Conservation (phyloP, 1,140 invertebrate species). For the Phymastichus coffea region DNA sequence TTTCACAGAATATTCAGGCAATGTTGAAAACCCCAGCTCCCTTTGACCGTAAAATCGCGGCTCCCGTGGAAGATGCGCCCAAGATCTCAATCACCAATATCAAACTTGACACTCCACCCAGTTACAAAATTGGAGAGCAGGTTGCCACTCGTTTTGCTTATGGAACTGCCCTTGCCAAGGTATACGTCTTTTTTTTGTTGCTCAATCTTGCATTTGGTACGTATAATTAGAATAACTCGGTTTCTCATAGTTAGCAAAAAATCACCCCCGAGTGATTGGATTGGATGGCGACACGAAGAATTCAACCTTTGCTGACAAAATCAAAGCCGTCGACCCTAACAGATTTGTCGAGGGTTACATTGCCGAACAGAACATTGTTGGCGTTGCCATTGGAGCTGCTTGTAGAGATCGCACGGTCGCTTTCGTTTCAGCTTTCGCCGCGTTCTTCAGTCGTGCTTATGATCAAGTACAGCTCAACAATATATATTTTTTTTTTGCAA, state of each 20-base stretch:
- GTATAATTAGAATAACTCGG: no score
- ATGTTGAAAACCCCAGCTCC: conserved; percentile 66
- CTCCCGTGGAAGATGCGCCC: conserved; percentile 71
- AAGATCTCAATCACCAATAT: conserved; percentile 73
- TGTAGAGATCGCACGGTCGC: conserved; percentile 86
- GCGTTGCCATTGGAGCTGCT: conserved; percentile 90
- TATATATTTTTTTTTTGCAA: conserved; percentile 4
- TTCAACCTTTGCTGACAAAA: conserved; percentile 94
- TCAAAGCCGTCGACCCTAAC: conserved; percentile 71
- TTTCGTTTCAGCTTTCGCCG: conserved; percentile 96
- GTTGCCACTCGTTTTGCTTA: conserved; percentile 94
- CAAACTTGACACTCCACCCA: conserved; percentile 79
- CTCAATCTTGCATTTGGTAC: no score
- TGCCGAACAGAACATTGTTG: conserved; percentile 97
- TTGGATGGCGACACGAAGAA: conserved; percentile 98
- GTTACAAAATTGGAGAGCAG: conserved; percentile 77
- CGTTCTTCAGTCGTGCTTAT: conserved; percentile 94
- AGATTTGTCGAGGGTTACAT: conserved; percentile 98
- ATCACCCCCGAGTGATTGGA: conserved; percentile 83
- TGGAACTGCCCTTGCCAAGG: conserved; percentile 88
- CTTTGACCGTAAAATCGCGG: conserved; percentile 61
- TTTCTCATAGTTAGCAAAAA: conserved; percentile 65
- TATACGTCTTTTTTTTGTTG: conserved; percentile 19
- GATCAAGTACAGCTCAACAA: conserved; percentile 77
- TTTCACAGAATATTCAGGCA: conserved; percentile 63